Conservation (phyloP, 2,797 vertebrate genomes). For the Hippopotamyrus pictus region DNA sequence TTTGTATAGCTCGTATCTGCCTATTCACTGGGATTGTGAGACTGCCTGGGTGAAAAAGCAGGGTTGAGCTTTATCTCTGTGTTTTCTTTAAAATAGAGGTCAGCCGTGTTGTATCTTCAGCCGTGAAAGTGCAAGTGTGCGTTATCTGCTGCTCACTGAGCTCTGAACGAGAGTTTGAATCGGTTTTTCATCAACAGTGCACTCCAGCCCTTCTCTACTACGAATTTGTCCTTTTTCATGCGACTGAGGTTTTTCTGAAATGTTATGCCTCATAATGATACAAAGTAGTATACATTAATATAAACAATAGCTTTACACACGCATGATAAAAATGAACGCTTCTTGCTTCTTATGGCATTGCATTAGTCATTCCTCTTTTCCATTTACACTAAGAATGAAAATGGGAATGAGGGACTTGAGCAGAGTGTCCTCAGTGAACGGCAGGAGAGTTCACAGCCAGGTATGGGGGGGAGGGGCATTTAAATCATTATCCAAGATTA, state of each 20-base stretch:
- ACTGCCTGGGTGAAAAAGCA: background rate
- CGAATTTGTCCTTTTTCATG: background rate
- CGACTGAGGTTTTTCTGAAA: background rate
- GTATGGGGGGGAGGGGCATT: constrained; percentile 18
- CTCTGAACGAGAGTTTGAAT: background rate
- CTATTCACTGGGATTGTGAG: constrained; percentile 16
- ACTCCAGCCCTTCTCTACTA: background rate
- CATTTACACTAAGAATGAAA: constrained; percentile 19
- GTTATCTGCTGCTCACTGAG: background rate
- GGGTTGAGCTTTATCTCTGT: background rate
- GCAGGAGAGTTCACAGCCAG: constrained; percentile 10
- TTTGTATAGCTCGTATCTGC: background rate
- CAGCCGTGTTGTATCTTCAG: constrained; percentile 13
- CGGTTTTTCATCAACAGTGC: background rate
- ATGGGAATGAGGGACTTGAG: background rate
- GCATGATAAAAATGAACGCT: background rate
- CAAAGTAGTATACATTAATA: background rate
- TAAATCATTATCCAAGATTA: constrained; percentile 27
- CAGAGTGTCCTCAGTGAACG: constrained; percentile 9
- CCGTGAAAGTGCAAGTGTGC: background rate
- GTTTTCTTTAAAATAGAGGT: constrained; percentile 14
- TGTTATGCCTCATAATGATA: background rate
- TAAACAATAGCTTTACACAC: background rate
- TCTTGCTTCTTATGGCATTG: background rate
- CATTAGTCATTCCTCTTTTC: background rate